Base-by-base conservation (phyloP, 2,888 invertebrate genomes). In the Mimachlamys varia region DNA sequence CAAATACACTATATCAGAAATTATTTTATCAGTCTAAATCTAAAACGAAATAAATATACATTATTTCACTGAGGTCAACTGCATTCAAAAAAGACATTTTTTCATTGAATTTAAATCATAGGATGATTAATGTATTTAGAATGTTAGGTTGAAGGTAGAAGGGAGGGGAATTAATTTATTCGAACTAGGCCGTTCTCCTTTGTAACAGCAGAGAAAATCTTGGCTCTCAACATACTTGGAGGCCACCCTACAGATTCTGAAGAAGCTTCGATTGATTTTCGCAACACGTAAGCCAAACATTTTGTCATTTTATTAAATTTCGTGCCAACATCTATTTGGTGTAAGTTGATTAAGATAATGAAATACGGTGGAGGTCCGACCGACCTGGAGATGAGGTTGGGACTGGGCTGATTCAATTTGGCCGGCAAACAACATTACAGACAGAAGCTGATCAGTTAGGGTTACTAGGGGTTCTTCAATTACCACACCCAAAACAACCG, bases 291-390 rank as follows among this genome's bases (percentile, higher is more conserved):
- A 76, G 33, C 33, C 76, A 76, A 76, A 76, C 76, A 76, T 76
- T 76, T 76, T 27, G 76, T 33, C 76, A 33, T 33, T 76, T 76
- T 76, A 76, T 76, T 33, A 76, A 76, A 33, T 76, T 76, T 76
- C 76, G 27, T 33, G 33, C 12, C 27, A 27, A 76, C 76, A 76
- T 76, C 76, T 76, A 33, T 76, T 76, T 33, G 27, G 33, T 33
- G 15, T 76, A 76, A 76, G 33, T 33, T 76, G 76, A 76, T 76
- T 76, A 76, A 12, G 76, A 33, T 76, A 76, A 76, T 76, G 76
- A 76, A 76, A 76, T 33, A 12, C 5, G 33, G 76, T 22, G 76
- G 76, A 76, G 76, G 22, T 10, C 76, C 76, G 33, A 76, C 33
- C 12, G 76, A 76, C 33, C 76, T 27, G 27, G 27, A 33, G 76